A percentile compares a stretch with the other conserved stretches of the same genome.
Conservation (phyloP, 2,797 vertebrate genomes). For the Darevskia mixta region DNA sequence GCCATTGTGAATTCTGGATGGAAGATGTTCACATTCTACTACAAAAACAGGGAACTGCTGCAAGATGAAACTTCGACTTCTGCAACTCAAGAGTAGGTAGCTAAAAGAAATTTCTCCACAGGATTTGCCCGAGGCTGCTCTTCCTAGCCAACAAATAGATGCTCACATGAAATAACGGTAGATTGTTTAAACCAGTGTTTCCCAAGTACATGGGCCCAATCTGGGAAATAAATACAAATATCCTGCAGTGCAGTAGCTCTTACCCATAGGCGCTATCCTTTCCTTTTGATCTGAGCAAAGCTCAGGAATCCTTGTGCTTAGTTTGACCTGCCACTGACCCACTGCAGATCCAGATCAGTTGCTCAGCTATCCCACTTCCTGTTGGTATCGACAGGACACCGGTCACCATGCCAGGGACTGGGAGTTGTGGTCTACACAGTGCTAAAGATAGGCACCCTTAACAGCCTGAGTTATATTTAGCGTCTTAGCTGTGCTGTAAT, state of each 20-base stretch:
- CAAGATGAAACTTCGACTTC: neutral
- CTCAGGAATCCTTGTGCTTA: neutral
- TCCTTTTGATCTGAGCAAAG: neutral
- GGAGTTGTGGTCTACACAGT: constrained; percentile 16
- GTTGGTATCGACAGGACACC: constrained; percentile 12
- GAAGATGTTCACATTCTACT: neutral
- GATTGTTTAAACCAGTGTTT: neutral
- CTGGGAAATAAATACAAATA: neutral
- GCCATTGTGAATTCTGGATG: neutral
- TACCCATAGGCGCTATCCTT: neutral
- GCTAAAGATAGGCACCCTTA: constrained; percentile 33
- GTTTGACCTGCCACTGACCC: neutral
- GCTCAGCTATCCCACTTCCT: constrained; percentile 25
- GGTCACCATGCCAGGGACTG: constrained; percentile 24
- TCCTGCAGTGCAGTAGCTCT: neutral
- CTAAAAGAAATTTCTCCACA: neutral
- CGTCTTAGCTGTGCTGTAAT: constrained; percentile 19
- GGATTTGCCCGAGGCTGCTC: neutral
- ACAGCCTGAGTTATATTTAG: constrained; percentile 16
- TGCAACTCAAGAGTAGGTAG: neutral
- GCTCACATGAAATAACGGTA: neutral
- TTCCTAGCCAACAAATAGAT: neutral
- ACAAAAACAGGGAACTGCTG: neutral
- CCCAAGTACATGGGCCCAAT: neutral
- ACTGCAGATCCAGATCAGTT: constrained; percentile 9